Evolutionary conservation across 35 echinoderm and acorn worm species (phyloP).

Genomic region (Strongylocentrotus purpuratus): DNA sequence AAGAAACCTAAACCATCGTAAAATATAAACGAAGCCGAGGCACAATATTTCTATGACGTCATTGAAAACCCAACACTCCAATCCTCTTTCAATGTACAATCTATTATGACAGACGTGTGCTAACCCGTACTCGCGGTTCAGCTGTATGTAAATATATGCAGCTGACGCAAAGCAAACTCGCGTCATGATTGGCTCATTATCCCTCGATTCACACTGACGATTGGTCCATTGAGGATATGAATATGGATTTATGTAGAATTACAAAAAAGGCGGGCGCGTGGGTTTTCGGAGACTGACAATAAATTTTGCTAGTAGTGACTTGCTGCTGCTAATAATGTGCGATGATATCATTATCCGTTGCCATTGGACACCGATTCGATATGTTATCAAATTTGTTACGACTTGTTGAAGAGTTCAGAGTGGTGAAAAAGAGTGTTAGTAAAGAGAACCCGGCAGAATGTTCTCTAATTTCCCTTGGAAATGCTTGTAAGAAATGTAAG

Average conservation of each 20-base stretch:
- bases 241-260: conserved; percentile 45
- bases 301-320: conserved; percentile 28
- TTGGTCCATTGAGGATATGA: background rate
- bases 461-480: too few species aligned
- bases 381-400: conserved; percentile 10
- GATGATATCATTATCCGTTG: conserved; percentile 45
- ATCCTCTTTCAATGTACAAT: background rate
- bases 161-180: conserved; percentile 46
- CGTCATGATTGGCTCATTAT: background rate
- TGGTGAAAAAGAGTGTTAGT: background rate
- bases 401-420: conserved; percentile 26
- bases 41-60: background rate
- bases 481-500: too few species aligned
- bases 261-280: conserved; percentile 39
- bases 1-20: too few species aligned
- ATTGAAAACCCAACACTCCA: background rate
- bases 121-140: conserved; percentile 45
- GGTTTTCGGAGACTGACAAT: conserved; percentile 26
- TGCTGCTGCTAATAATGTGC: conserved; percentile 28
- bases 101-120: background rate
- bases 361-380: conserved; percentile 39
- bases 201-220: background rate
- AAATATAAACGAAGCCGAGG: too few species aligned
- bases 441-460: too few species aligned
- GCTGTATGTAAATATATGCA: conserved; percentile 41